Evolutionary conservation across 2,888 invertebrate genomes (phyloP).

Genomic region (Diarsia dahlii): DNA sequence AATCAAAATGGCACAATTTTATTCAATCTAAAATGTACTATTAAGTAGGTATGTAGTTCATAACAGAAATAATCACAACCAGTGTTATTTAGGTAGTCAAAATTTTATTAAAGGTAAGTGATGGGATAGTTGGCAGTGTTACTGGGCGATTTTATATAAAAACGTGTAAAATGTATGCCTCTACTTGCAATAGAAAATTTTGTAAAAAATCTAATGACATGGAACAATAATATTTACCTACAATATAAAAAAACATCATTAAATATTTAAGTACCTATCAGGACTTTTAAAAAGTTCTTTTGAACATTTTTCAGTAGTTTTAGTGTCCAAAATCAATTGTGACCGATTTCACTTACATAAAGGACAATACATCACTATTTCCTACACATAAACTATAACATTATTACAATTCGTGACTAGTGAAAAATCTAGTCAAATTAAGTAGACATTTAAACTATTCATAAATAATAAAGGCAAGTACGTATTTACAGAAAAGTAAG

Average conservation of each 20-base stretch:
- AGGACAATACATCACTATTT: slow-evolving; percentile 57
- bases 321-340: slow-evolving; percentile 65
- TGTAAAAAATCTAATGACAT: slow-evolving; percentile 79
- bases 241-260: slow-evolving; percentile 60
- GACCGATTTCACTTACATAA: slow-evolving; percentile 64
- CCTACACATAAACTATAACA: slow-evolving; percentile 64
- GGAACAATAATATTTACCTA: slow-evolving; percentile 70
- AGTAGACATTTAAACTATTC: slow-evolving; percentile 81
- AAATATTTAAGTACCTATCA: slow-evolving; percentile 67
- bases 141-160: slow-evolving; percentile 56
- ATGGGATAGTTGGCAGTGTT: slow-evolving; percentile 75
- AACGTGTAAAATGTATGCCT: slow-evolving; percentile 62
- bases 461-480: slow-evolving; percentile 84
- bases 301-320: slow-evolving; percentile 50
- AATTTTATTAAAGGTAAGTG: slow-evolving; percentile 64
- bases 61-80: slow-evolving; percentile 86
- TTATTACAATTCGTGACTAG: slow-evolving; percentile 85
- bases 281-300: slow-evolving; percentile 51
- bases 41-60: slow-evolving; percentile 72
- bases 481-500: slow-evolving; percentile 84
- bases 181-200: slow-evolving; percentile 70
- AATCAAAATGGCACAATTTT: slow-evolving; percentile 86
- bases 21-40: slow-evolving; percentile 77
- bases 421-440: slow-evolving; percentile 87
- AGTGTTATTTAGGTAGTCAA: slow-evolving; percentile 76